Percentiles rank a stretch among this genome's conserved stretches.
Conservation (phyloP, 2,888 invertebrate species). For the Idaea aversata region DNA sequence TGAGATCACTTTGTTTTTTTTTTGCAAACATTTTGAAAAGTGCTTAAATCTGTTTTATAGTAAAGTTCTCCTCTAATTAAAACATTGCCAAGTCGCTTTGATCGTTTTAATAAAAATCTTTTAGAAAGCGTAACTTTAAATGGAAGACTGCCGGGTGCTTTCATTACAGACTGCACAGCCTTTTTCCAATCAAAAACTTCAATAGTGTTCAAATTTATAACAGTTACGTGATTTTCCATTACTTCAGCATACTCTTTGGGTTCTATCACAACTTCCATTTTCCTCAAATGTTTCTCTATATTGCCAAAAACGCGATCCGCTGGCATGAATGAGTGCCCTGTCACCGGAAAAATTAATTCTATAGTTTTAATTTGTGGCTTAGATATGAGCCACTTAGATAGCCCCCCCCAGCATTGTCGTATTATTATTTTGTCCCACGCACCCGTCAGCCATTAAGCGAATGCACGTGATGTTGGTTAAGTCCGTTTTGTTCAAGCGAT, state of each 20-base stretch:
- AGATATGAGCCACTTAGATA: constrained; percentile 14
- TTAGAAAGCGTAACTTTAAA: constrained; percentile 5
- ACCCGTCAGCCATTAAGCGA: constrained; percentile 24
- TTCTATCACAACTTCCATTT: constrained; percentile 6
- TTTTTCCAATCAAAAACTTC: constrained; percentile 3
- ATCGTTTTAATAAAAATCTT: constrained; percentile 3
- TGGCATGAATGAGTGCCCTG: constrained; percentile 26
- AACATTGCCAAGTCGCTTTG: background rate
- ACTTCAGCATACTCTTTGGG: constrained; percentile 6
- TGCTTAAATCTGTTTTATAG: constrained; percentile 5
- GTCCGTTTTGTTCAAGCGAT: constrained; percentile 13
- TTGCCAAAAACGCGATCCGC: constrained; percentile 22
- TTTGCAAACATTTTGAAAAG: constrained; percentile 3
- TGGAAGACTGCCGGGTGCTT: background rate
- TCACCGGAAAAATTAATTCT: constrained; percentile 26
- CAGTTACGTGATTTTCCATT: background rate
- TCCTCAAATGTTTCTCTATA: constrained; percentile 21
- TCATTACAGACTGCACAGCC: background rate
- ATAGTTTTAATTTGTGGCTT: constrained; percentile 16
- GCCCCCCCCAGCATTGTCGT: constrained; percentile 15
- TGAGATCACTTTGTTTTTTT: background rate
- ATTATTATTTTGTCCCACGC: constrained; percentile 27
- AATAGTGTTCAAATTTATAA: constrained; percentile 3
- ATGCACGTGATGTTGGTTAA: constrained; percentile 14
- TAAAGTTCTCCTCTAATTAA: constrained; percentile 4